Conservation (phyloP, 2,888 invertebrate genomes). For the Cetonia aurata region DNA sequence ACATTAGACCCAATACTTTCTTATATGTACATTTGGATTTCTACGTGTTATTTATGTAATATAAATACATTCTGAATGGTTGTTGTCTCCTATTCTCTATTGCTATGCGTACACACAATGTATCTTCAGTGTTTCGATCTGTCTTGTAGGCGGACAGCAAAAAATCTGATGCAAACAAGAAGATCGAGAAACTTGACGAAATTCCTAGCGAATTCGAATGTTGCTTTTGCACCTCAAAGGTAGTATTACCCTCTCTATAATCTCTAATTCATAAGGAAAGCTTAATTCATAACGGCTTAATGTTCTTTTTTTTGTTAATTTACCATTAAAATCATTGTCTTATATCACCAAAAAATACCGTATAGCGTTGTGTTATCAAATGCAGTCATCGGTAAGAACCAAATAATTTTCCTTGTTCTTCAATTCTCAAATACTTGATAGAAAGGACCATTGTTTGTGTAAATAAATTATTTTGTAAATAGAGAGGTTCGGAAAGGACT, state of each 20-base stretch:
- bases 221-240: conserved; percentile 97
- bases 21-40: conserved; percentile 34
- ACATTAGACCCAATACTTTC: conserved; percentile 19
- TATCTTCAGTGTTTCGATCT: conserved; percentile 59
- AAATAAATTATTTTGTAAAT: no score
- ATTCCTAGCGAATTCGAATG: conserved; percentile 96
- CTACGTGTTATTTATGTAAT: conserved; percentile 38
- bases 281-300: conserved; percentile 42
- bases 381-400: no score
- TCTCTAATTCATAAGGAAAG: conserved; percentile 39
- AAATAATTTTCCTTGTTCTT: no score
- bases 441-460: no score
- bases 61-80: conserved; percentile 34
- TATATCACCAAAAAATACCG: conserved; percentile 10
- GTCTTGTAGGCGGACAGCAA: conserved; percentile 68
- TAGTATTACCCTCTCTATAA: conserved; percentile 69
- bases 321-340: conserved; percentile 8
- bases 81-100: conserved; percentile 39
- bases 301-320: conserved; percentile 15
- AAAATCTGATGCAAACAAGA: conserved; percentile 74
- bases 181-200: conserved; percentile 80
- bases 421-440: no score
- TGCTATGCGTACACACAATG: conserved; percentile 37
- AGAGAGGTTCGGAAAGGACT: no score
- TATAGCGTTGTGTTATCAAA: no score